Percentiles rank a stretch among this genome's conserved stretches.
Conservation (phyloP, 2,113 vertebrate species). For the Pycnonotus jocosus region DNA sequence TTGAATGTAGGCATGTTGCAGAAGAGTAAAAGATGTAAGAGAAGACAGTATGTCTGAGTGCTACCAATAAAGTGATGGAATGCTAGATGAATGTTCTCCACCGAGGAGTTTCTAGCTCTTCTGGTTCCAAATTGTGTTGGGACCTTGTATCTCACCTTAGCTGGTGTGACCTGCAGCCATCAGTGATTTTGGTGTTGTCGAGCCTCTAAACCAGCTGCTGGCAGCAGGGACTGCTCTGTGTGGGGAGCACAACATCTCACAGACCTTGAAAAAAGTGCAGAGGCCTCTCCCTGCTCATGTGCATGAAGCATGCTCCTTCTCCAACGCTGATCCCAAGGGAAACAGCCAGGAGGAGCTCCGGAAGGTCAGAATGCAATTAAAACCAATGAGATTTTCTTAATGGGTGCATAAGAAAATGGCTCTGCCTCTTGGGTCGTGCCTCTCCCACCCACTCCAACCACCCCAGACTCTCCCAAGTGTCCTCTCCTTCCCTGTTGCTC, state of each 20-base stretch:
- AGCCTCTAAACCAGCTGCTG: neutral
- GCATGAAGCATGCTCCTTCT: neutral
- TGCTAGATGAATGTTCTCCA: neutral
- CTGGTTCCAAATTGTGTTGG: neutral
- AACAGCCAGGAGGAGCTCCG: neutral
- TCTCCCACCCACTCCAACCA: neutral
- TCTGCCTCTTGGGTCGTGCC: neutral
- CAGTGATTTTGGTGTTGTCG: neutral
- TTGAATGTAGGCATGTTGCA: neutral
- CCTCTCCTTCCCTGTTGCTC: neutral
- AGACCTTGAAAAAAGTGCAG: neutral
- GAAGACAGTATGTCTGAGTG: neutral
- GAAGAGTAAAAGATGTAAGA: neutral
- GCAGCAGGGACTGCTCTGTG: neutral
- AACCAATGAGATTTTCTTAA: neutral
- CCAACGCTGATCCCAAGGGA: neutral
- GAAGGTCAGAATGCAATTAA: constrained; percentile 40
- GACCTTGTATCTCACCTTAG: neutral
- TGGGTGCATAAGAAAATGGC: neutral
- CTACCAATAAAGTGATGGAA: neutral
- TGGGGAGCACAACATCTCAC: neutral
- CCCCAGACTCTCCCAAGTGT: neutral
- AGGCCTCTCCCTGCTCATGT: neutral
- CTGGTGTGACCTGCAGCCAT: neutral
- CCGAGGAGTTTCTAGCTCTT: neutral